Percentiles rank a stretch among this genome's conserved stretches.
Evolutionary conservation across 1,140 invertebrate genomes (phyloP).

Genomic region (Solenopsis invicta): DNA sequence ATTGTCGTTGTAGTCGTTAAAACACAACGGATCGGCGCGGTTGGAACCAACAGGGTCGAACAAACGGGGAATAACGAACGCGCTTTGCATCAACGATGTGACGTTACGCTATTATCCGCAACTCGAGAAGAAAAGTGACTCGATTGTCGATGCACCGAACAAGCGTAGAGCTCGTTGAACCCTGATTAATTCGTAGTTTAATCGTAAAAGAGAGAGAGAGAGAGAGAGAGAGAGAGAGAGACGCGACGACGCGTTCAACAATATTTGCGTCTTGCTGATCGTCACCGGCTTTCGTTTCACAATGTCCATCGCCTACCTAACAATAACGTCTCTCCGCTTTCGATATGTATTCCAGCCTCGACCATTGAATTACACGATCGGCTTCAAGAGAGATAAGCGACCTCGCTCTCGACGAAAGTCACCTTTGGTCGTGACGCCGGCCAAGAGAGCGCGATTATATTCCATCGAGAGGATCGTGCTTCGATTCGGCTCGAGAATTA

Average conservation of each 20-base stretch:
- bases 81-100: constrained; percentile 46
- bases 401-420: constrained; percentile 60
- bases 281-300: constrained; percentile 20
- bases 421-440: constrained; percentile 70
- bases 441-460: constrained; percentile 65
- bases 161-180: constrained; percentile 4
- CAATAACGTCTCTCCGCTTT: constrained; percentile 65
- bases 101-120: constrained; percentile 50
- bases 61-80: constrained; percentile 51
- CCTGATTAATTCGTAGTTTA: constrained; percentile 47
- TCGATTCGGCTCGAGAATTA: constrained; percentile 77
- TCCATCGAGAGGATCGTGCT: constrained; percentile 67
- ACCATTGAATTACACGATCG: constrained; percentile 69
- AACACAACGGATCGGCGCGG: constrained; percentile 15
- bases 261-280: constrained; percentile 42
- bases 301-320: not conserved
- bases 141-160: constrained; percentile 10
- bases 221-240: no score
- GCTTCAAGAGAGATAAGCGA: constrained; percentile 69
- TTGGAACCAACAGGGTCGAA: not conserved
- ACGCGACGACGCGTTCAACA: constrained; percentile 12
- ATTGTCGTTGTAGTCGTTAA: constrained; percentile 26
- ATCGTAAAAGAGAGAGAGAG: constrained; percentile 32
- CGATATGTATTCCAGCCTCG: constrained; percentile 58
- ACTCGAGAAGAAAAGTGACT: constrained; percentile 32